Conservation (phyloP, 2,797 vertebrate genomes). For the Falco cherrug region DNA sequence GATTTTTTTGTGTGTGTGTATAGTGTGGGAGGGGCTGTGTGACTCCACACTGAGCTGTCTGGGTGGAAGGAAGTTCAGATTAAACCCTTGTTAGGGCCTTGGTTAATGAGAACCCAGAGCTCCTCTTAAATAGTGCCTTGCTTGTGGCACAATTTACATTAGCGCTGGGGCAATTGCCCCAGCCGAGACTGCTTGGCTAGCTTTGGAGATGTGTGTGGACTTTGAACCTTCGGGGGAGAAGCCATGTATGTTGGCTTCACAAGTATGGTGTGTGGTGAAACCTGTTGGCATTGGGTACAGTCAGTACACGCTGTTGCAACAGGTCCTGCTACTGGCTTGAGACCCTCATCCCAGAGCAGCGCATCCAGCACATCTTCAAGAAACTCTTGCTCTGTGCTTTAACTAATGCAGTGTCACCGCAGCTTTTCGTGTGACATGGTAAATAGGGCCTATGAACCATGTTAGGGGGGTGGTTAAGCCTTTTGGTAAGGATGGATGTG, state of each 20-base stretch:
- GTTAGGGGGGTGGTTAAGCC: background rate
- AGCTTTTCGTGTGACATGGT: fast-evolving
- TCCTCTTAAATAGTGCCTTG: background rate
- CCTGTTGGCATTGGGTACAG: fast-evolving
- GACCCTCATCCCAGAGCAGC: background rate
- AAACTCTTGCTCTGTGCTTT: background rate
- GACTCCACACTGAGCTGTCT: background rate
- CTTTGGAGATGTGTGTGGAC: background rate
- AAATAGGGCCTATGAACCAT: background rate
- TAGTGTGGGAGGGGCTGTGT: background rate
- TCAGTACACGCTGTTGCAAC: fast-evolving
- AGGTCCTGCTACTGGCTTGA: background rate
- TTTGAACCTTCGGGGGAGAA: background rate
- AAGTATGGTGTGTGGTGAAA: fast-evolving
- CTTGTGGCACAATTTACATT: background rate
- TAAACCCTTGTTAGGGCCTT: background rate
- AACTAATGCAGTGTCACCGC: background rate
- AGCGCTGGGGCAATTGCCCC: background rate
- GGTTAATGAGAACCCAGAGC: background rate
- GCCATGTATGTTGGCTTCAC: fast-evolving
- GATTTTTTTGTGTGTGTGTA: background rate
- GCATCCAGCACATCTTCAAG: fast-evolving
- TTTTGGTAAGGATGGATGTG: background rate
- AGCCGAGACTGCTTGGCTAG: background rate
- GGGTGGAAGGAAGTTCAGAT: slow-evolving; percentile 21